Base-by-base conservation (phyloP, 1,140 invertebrate genomes). In the Drosophila baimaii region DNA sequence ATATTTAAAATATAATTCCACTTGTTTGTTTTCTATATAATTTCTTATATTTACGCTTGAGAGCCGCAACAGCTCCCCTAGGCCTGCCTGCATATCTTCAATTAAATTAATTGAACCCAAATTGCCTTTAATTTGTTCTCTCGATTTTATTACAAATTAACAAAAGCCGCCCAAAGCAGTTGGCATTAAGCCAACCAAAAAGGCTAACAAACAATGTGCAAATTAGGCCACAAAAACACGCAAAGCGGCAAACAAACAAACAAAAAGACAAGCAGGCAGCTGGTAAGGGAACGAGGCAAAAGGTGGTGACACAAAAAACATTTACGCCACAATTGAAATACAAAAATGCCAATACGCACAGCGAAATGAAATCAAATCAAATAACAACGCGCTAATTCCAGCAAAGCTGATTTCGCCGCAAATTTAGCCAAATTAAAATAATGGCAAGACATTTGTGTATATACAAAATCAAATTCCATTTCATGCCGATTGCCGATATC, bases 401-500 rank as follows among this genome's bases (percentile, higher is more conserved):
- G 51, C 75, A 86, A 86, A 85, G 81, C 77, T 65, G 74, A 78
- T 85, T 85, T 64, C 5, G 52, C 82, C 61, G 62, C 81, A 85
- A 86, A 76, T 86, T 76, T 59, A 41, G 74, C 54, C 23, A 70
- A 81, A 85, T 78, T 85, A 70, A 81, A 85, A 85, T 85, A 85
- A 85, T 85, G 80, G 69, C 82, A 68, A 81, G 62, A 69, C 75
- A 81, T 71, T 81, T 66, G n/a, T n/a, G n/a, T n/a, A 49, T 63
- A 51, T 35, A 54, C 52, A 31, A 77, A 66, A 58, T 68, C 47
- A 55, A 76, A 86, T 69, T 68, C 61, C 63, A 64, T 80, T 84
- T 80, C 55, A 86, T 78, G 79, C 68, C 76, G 70, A 81, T 77
- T 66, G 66, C 79, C 82, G 59, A 82, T 88, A 88, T 81, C 82